phyloP scores from a whole-genome alignment of 2,113 vertebrate genomes.

The Piprites chloris region DNA sequence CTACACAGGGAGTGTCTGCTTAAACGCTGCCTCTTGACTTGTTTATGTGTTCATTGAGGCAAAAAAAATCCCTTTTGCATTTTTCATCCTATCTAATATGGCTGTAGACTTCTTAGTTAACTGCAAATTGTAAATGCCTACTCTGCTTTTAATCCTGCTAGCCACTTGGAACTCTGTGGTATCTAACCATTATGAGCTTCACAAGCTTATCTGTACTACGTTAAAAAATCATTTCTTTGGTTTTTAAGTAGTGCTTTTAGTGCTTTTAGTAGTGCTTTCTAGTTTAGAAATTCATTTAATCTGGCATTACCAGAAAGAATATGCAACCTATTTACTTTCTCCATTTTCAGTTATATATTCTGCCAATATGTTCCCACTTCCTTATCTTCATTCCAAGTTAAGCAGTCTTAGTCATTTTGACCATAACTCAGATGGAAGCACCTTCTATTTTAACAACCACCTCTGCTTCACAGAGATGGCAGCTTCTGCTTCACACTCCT shows the following conservation, averaged over 20 bases:
- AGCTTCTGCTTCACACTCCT: neutral
- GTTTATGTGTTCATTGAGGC: neutral
- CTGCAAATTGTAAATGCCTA: neutral
- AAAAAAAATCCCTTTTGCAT: neutral
- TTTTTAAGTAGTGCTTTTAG: neutral
- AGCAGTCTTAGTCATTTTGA: neutral
- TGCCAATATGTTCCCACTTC: neutral
- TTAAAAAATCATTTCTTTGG: neutral
- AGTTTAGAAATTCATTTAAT: neutral
- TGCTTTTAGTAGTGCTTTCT: neutral
- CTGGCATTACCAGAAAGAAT: neutral
- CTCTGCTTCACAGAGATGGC: neutral
- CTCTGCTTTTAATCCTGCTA: neutral
- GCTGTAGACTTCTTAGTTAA: neutral
- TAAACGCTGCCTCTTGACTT: neutral
- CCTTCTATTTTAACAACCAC: slow-evolving; percentile 9
- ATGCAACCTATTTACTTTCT: neutral
- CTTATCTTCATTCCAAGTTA: neutral
- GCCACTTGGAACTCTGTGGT: neutral
- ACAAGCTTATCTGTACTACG: neutral
- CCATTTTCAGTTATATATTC: neutral
- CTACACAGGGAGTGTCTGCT: neutral
- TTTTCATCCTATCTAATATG: neutral
- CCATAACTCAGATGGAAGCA: neutral
- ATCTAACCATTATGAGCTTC: neutral